Conservation (phyloP, 2,888 invertebrate species). For the Microctonus brassicae region DNA sequence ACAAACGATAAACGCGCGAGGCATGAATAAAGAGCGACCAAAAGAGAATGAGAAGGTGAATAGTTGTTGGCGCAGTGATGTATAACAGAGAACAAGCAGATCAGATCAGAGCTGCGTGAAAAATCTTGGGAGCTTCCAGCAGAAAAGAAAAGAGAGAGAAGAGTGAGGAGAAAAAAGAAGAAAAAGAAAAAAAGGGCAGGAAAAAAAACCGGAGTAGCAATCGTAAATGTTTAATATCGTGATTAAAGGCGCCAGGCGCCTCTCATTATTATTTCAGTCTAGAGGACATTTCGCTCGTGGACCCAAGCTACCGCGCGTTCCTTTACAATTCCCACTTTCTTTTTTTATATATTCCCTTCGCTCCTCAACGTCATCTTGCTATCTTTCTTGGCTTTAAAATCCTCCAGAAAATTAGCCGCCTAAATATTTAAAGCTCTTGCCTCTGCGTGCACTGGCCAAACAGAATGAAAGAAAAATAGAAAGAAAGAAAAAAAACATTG, state of each 20-base stretch:
- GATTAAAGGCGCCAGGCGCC: slow-evolving; percentile 68
- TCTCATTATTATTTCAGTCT: slow-evolving; percentile 70
- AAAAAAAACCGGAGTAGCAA: slow-evolving; percentile 54
- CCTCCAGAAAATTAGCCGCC: slow-evolving; percentile 65
- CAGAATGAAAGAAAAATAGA: slow-evolving; percentile 36
- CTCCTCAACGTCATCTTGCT: slow-evolving; percentile 12
- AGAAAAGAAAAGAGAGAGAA: slow-evolving; percentile 34
- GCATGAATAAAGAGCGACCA: slow-evolving; percentile 41
- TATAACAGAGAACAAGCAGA: slow-evolving; percentile 42
- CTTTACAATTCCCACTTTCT: slow-evolving; percentile 65
- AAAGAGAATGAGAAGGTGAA: slow-evolving; percentile 32
- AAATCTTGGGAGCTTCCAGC: slow-evolving; percentile 30
- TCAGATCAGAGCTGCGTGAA: slow-evolving; percentile 50
- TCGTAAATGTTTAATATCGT: slow-evolving; percentile 70
- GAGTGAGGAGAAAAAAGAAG: slow-evolving; percentile 6
- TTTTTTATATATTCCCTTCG: slow-evolving; percentile 38
- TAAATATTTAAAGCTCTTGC: slow-evolving; percentile 62
- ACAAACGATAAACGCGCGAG: slow-evolving; percentile 45
- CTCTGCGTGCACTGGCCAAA: slow-evolving; percentile 34
- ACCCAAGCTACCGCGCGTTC: slow-evolving; percentile 48
- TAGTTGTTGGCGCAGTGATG: slow-evolving; percentile 32
- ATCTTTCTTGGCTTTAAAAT: slow-evolving; percentile 54
- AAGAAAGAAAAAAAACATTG: slow-evolving; percentile 24
- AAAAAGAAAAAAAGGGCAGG: slow-evolving; percentile 36
- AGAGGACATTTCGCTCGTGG: slow-evolving; percentile 61